phyloP scores from a whole-genome alignment of 2,113 vertebrate species.

The Cavia porcellus region DNA sequence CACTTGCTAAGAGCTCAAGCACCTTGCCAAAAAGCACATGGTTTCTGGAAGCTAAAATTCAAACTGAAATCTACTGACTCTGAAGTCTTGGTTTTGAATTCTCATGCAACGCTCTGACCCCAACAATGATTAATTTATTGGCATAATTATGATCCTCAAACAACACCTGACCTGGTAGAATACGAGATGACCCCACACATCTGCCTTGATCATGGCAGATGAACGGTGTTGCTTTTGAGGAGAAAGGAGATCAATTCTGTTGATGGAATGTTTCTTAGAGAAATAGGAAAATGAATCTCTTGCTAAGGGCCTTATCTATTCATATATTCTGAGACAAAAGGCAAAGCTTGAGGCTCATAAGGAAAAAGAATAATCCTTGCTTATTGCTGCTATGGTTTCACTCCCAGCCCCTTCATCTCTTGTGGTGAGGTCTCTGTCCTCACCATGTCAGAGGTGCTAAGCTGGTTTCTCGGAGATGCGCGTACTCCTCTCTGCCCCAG shows the following conservation, averaged over 20 bases:
- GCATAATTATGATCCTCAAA: background rate
- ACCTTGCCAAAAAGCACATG: background rate
- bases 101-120: background rate
- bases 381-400: background rate
- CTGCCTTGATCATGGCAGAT: accelerated
- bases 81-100: background rate
- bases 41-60: background rate
- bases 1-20: background rate
- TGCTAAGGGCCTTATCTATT: background rate
- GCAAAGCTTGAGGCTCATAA: background rate
- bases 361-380: background rate
- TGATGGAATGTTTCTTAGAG: background rate
- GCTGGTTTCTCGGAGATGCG: background rate
- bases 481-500: background rate
- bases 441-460: background rate
- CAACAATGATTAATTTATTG: background rate
- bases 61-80: background rate
- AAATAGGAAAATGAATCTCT: background rate
- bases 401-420: background rate
- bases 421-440: background rate
- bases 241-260: background rate
- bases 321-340: background rate
- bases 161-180: background rate
- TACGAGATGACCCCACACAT: background rate
- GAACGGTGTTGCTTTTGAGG: background rate